Base-by-base conservation (phyloP, 2,113 vertebrate species). In the Trachemys scripta region DNA sequence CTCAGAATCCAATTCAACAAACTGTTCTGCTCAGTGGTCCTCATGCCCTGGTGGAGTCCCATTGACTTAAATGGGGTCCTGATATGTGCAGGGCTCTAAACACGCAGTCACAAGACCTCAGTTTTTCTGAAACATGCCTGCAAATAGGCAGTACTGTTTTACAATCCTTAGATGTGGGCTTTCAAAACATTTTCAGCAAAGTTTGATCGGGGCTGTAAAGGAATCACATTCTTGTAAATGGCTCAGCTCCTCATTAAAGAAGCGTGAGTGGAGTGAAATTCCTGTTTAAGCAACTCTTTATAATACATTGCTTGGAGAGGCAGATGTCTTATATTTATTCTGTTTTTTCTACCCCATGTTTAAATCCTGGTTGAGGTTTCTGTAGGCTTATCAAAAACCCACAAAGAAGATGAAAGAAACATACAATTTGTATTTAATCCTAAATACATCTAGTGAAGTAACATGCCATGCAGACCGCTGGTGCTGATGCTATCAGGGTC, bases 401-500 rank as follows among this genome's bases (percentile, higher is more conserved):
- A 7, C 76, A 53, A 84, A 38, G 56, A 84, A 84, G 65, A 59
- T 75, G 80, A 85, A 84, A 59, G 53, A 88, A 96, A 42, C 10
- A 47, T 31, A 75, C 0, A 0, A 45, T 84, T 91, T 84, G 10
- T 69, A 42, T 88, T 42, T 94, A 85, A 89, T 92, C 89, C 82
- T 87, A 38, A 92, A 47, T 87, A 56, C 8, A 78, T 56, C 89
- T 90, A 86, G 50, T 0, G 1, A 95, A 62, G 91, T 92, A 76
- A 93, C 81, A 51, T 80, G n/a, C 42, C 10, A 8, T 2, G 11
- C 42, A 92, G 85, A 38, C 86, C 89, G 69, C 49, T 0, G 2
- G 51, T 76, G 72, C 53, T 81, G 86, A 83, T 92, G 50, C 69
- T 93, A 90, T 96, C 94, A 75, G 91, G 45, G 69, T 3, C 1